Percentiles rank a stretch among this genome's conserved stretches.
Evolutionary conservation across 2,888 invertebrate genomes (phyloP).

Genomic region (Hetaerina titia): DNA sequence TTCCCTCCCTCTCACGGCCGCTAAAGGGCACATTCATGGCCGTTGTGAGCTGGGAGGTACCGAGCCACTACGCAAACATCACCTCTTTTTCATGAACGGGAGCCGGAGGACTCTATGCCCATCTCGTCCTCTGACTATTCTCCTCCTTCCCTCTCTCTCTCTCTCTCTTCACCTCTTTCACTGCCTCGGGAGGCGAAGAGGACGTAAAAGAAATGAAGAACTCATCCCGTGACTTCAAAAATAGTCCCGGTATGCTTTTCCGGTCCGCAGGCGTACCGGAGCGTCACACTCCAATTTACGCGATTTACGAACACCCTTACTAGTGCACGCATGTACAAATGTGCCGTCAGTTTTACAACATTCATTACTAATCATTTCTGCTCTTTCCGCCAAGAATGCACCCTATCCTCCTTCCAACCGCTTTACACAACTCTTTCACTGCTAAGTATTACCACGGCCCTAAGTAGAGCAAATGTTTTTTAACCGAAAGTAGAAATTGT

Average conservation of each 20-base stretch:
- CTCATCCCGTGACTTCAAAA: background rate
- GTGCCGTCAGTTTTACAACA: slow-evolving; percentile 3
- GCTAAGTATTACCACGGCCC: no score
- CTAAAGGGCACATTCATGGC: background rate
- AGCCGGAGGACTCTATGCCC: background rate
- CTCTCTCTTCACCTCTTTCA: background rate
- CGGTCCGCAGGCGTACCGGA: background rate
- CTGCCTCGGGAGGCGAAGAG: background rate
- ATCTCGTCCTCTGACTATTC: background rate
- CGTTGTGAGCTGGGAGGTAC: no score
- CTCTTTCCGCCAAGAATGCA: background rate
- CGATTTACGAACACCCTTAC: background rate
- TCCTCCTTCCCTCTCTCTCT: background rate
- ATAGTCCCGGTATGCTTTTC: slow-evolving; percentile 12
- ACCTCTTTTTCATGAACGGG: background rate
- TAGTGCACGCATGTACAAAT: background rate
- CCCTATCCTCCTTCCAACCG: background rate
- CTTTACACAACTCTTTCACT: no score
- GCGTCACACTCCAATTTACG: background rate
- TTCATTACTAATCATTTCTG: background rate
- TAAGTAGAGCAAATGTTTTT: no score
- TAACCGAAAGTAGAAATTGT: no score
- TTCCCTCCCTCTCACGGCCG: background rate
- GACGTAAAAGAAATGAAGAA: background rate
- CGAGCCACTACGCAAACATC: background rate